Conservation (phyloP, 2,113 vertebrate species). For the Notarius lentiginosus region DNA sequence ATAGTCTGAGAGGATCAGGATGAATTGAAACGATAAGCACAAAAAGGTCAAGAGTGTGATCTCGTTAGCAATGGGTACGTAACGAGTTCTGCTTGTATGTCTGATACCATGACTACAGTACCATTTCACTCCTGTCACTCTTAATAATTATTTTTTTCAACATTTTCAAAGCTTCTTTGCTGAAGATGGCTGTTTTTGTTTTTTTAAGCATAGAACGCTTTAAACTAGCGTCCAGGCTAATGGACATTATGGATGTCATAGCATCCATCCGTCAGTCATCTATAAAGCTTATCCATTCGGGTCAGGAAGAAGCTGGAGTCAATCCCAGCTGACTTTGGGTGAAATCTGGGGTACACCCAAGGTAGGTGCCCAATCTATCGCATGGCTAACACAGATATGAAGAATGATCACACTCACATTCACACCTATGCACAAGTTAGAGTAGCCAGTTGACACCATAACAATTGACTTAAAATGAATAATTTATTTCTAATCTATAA, state of each 20-base stretch:
- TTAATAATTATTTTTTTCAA: not conserved
- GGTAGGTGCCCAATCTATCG: no score
- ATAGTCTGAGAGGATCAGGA: not conserved
- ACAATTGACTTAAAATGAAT: not conserved
- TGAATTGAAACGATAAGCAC: not conserved
- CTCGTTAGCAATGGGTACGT: not conserved
- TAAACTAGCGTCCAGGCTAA: not conserved
- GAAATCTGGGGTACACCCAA: no score
- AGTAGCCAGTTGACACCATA: not conserved
- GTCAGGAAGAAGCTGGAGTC: no score
- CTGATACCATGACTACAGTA: no score
- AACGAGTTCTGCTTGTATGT: not conserved
- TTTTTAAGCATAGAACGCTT: not conserved
- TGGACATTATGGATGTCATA: not conserved
- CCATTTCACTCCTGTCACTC: not conserved
- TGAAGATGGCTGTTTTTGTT: not conserved
- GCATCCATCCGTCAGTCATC: no score
- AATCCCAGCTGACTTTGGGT: no score
- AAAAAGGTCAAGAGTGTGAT: constrained; percentile 1
- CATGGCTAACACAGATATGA: no score
- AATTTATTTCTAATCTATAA: not conserved
- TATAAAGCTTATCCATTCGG: no score
- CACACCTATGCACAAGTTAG: no score
- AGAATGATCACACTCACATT: no score
- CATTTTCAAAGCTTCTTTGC: not conserved